Conservation (phyloP, 2,797 vertebrate species). For the Lycodopsis pacificus region DNA sequence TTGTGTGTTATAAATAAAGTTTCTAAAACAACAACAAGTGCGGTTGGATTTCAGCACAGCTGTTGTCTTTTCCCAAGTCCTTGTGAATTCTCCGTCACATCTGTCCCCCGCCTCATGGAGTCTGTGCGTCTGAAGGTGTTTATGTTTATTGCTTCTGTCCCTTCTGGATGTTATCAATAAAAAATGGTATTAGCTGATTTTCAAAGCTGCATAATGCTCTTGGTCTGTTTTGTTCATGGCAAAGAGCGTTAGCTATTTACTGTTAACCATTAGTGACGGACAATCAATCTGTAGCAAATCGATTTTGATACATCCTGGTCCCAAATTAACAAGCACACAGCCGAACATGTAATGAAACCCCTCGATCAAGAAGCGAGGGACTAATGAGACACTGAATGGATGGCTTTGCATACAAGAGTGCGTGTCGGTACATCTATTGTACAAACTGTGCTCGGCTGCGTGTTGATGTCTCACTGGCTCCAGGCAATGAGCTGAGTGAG, state of each 20-base stretch:
- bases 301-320: neutral
- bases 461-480: constrained; percentile 8
- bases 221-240: neutral
- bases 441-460: neutral
- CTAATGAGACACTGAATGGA: neutral
- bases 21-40: no score
- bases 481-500: constrained; percentile 27
- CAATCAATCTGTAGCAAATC: neutral
- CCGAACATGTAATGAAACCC: neutral
- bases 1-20: no score
- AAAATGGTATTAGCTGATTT: no score
- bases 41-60: neutral
- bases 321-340: neutral
- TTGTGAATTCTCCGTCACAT: no score
- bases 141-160: no score
- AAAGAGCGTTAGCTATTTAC: neutral
- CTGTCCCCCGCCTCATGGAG: no score
- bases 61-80: no score
- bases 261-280: neutral
- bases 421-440: neutral
- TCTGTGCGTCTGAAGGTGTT: no score
- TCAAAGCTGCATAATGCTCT: no score
- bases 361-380: neutral
- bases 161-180: no score
- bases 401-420: neutral